Percentiles rank a stretch among this genome's conserved stretches.
phyloP scores from a whole-genome alignment of 2,113 vertebrate genomes.

The Corynorhinus townsendii region DNA sequence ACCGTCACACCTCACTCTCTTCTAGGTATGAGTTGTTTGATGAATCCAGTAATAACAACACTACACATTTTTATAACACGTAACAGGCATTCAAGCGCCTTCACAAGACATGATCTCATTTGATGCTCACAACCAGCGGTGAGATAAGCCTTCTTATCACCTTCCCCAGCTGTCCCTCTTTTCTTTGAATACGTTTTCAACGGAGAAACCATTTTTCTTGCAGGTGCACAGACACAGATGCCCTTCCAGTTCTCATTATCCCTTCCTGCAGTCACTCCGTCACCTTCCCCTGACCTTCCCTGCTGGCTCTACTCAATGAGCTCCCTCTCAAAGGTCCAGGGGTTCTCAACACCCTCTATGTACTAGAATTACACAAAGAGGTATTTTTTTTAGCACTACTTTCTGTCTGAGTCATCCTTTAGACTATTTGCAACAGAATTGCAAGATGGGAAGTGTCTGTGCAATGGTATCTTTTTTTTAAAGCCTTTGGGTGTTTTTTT shows the following conservation, averaged over 20 bases:
- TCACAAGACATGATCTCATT: background rate
- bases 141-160: background rate
- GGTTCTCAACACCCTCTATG: background rate
- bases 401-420: background rate
- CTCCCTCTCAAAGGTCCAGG: background rate
- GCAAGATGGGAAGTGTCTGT: background rate
- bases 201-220: background rate
- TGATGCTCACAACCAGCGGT: background rate
- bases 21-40: background rate
- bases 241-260: background rate
- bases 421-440: background rate
- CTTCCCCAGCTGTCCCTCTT: background rate
- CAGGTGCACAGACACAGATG: rapidly evolving
- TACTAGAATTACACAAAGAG: background rate
- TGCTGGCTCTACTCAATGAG: background rate
- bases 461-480: background rate
- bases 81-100: background rate
- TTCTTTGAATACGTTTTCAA: background rate
- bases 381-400: background rate
- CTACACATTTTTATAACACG: background rate
- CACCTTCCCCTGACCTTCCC: background rate
- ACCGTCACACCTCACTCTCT: background rate
- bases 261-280: background rate
- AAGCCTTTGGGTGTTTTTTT: background rate
- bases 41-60: background rate